These are phyloP conservation scores for Ormyrus thymus DNA, from an alignment of 2,888 invertebrate species.

Conservation along the genomic window DNA sequence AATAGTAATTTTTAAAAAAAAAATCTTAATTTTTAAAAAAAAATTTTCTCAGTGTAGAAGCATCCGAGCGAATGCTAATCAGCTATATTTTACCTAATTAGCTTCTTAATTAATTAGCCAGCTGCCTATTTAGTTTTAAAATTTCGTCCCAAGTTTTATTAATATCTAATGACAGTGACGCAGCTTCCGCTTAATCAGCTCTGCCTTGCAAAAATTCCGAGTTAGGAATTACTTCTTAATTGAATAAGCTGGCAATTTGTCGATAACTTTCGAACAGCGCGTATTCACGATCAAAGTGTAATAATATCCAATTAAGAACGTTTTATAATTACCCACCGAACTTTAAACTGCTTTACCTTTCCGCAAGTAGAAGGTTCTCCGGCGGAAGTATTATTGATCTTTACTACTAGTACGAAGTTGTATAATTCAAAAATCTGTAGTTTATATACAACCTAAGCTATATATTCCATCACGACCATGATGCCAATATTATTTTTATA, in stretches of 20 bases:
- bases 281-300: too few relatives aligned
- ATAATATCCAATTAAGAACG: too few relatives aligned
- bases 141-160: constrained; percentile 61
- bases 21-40: too few relatives aligned
- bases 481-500: too few relatives aligned
- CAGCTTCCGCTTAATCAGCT: background rate
- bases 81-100: constrained; percentile 32
- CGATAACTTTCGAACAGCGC: constrained; percentile 5
- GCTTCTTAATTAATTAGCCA: constrained; percentile 25
- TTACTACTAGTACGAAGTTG: background rate
- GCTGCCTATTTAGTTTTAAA: constrained; percentile 52
- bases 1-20: too few relatives aligned
- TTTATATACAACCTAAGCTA: too few relatives aligned
- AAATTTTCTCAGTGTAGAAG: too few relatives aligned
- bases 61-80: constrained; percentile 31
- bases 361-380: background rate
- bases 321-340: too few relatives aligned
- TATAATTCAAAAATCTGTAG: too few relatives aligned
- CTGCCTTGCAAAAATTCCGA: constrained; percentile 60
- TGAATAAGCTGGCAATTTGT: constrained; percentile 21
- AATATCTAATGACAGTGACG: constrained; percentile 14
- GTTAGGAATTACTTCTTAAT: constrained; percentile 48
- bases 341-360: too few relatives aligned
- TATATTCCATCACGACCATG: too few relatives aligned
- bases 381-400: background rate